Evolutionary conservation across 2,113 vertebrate genomes (phyloP).

Genomic region (Myotis yumanensis): DNA sequence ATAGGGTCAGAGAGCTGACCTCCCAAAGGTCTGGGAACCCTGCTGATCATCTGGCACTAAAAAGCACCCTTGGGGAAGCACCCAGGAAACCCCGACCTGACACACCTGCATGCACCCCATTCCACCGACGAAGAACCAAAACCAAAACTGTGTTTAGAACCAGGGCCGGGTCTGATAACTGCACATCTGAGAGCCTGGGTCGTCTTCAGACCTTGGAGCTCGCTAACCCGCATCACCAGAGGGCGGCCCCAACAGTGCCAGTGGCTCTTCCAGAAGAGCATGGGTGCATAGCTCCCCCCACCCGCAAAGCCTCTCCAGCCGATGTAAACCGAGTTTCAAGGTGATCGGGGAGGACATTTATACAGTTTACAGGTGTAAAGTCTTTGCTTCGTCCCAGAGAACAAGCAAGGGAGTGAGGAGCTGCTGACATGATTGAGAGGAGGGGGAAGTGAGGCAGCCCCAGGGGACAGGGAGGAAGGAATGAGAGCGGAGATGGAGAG

Average conservation of each 20-base stretch:
- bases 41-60: not conserved
- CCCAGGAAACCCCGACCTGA: not conserved
- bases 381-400: conserved; percentile 67
- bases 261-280: accelerated
- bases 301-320: not conserved
- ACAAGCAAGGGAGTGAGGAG: conserved; percentile 72
- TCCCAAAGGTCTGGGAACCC: not conserved
- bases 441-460: conserved; percentile 30
- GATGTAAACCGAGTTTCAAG: conserved; percentile 67
- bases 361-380: conserved; percentile 73
- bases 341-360: conserved; percentile 66
- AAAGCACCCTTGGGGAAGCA: not conserved
- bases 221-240: accelerated
- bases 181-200: not conserved
- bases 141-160: not conserved
- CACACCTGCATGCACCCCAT: not conserved
- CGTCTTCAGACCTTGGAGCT: not conserved
- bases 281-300: not conserved
- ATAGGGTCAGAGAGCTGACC: not conserved
- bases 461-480: conserved; percentile 72
- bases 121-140: not conserved
- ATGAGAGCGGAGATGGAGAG: conserved; percentile 40
- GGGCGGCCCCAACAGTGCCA: accelerated
- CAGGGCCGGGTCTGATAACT: not conserved
- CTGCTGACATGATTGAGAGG: conserved; percentile 33